Evolutionary conservation across 2,888 invertebrate genomes (phyloP).

Genomic region (Drosophila monieri): DNA sequence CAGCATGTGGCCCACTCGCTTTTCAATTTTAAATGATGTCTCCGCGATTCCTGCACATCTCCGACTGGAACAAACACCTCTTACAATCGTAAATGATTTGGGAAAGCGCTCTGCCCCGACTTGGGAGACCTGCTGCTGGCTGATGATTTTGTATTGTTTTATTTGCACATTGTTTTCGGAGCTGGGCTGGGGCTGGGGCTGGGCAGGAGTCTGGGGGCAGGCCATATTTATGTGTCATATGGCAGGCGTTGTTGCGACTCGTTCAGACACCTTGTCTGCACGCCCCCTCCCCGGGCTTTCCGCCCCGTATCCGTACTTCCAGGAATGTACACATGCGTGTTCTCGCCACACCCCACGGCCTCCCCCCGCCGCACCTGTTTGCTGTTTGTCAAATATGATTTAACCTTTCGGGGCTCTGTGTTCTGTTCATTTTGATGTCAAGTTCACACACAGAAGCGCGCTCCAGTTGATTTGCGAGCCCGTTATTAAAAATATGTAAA

Average conservation of each 20-base stretch:
- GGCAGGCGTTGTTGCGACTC: conserved; percentile 42
- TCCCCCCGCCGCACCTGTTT: conserved; percentile 14
- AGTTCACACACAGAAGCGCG: conserved; percentile 45
- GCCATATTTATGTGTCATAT: conserved; percentile 45
- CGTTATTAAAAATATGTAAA: conserved; percentile 69
- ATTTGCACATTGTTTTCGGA: conserved; percentile 47
- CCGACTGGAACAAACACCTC: neutral
- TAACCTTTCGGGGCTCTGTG: conserved; percentile 36
- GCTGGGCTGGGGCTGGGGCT: neutral
- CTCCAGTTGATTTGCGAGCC: conserved; percentile 58
- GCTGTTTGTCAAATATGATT: conserved; percentile 67
- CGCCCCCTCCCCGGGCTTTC: neutral
- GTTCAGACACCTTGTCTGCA: conserved; percentile 40
- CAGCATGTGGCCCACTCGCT: neutral
- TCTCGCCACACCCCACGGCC: neutral
- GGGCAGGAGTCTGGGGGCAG: neutral
- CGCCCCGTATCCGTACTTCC: conserved; percentile 5
- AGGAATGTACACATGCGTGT: conserved; percentile 46
- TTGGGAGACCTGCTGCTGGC: conserved; percentile 17
- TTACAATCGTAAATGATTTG: conserved; percentile 17
- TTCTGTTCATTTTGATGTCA: conserved; percentile 60
- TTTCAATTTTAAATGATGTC: neutral
- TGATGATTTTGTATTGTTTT: conserved; percentile 44
- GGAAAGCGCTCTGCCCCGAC: neutral
- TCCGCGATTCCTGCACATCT: no score